Evolutionary conservation across 1,140 invertebrate species (phyloP).

Genomic region (Neodiprion virginianus): DNA sequence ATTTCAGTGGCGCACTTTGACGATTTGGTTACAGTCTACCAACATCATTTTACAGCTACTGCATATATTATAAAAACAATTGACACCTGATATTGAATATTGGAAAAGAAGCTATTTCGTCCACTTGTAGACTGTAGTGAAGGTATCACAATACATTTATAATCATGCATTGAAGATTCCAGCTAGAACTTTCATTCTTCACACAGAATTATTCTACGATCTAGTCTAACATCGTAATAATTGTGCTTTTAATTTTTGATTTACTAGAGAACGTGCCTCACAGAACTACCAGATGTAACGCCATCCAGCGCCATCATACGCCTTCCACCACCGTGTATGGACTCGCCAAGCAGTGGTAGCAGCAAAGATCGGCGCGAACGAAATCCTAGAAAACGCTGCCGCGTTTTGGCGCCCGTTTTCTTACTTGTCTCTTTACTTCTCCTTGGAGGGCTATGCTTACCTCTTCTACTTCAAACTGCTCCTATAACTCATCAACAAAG

Average conservation of each 20-base stretch:
- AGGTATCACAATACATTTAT: no score
- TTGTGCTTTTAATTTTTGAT: background rate
- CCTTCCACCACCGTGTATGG: slow-evolving; percentile 54
- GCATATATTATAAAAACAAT: no score
- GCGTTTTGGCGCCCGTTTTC: slow-evolving; percentile 55
- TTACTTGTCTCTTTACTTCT: slow-evolving; percentile 57
- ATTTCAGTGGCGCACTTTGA: no score
- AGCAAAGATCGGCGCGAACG: slow-evolving; percentile 56
- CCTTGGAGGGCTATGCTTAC: slow-evolving; percentile 60
- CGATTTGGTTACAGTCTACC: no score
- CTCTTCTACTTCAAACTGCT: slow-evolving; percentile 58
- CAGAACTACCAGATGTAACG: slow-evolving; percentile 62
- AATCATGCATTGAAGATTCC: no score
- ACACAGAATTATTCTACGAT: no score
- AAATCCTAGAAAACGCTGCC: slow-evolving; percentile 54
- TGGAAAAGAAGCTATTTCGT: no score
- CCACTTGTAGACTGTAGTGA: no score
- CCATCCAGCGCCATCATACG: slow-evolving; percentile 61
- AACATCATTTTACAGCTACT: no score
- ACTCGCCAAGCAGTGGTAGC: slow-evolving; percentile 56
- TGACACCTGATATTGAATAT: no score
- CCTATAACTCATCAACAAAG: slow-evolving; percentile 61
- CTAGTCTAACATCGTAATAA: no score
- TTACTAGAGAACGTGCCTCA: slow-evolving; percentile 61
- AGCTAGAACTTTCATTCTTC: no score